Conservation (phyloP, 2,113 vertebrate genomes). For the Pituophis catenifer region DNA sequence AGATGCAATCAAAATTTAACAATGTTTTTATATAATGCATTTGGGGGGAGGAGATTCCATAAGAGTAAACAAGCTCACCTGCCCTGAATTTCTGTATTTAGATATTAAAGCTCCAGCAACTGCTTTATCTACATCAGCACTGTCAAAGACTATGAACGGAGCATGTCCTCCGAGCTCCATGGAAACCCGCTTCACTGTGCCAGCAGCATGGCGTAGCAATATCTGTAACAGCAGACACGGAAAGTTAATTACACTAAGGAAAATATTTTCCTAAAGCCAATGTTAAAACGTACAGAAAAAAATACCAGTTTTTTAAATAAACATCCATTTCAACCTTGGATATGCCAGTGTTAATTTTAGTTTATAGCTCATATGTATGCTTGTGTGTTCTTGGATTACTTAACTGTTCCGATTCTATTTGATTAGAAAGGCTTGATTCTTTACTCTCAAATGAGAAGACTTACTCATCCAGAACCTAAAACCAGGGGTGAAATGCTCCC, state of each 20-base stretch:
- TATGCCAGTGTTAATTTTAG: neutral
- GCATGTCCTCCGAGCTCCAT: slow-evolving; percentile 97
- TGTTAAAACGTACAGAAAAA: neutral
- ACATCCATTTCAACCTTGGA: neutral
- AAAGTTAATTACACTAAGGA: neutral
- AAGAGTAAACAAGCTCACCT: slow-evolving; percentile 72
- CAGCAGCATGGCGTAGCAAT: slow-evolving; percentile 80
- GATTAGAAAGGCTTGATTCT: neutral
- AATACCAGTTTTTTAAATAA: neutral
- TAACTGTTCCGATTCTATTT: neutral
- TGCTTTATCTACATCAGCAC: slow-evolving; percentile 81
- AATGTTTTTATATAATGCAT: neutral
- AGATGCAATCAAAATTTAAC: neutral
- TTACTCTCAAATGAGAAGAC: neutral
- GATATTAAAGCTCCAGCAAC: slow-evolving; percentile 86
- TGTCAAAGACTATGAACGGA: slow-evolving; percentile 97
- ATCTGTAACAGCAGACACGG: slow-evolving; percentile 70
- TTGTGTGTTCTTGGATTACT: neutral
- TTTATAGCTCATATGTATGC: neutral
- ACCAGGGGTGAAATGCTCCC: too few species aligned
- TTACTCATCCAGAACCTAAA: too few species aligned
- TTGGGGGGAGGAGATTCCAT: neutral
- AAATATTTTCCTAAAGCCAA: neutral
- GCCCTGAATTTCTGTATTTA: slow-evolving; percentile 93
- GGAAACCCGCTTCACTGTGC: slow-evolving; percentile 88